Percentiles rank a stretch among this genome's conserved stretches.
phyloP scores from a whole-genome alignment of 2,113 vertebrate genomes.

The Rafetus swinhoei region DNA sequence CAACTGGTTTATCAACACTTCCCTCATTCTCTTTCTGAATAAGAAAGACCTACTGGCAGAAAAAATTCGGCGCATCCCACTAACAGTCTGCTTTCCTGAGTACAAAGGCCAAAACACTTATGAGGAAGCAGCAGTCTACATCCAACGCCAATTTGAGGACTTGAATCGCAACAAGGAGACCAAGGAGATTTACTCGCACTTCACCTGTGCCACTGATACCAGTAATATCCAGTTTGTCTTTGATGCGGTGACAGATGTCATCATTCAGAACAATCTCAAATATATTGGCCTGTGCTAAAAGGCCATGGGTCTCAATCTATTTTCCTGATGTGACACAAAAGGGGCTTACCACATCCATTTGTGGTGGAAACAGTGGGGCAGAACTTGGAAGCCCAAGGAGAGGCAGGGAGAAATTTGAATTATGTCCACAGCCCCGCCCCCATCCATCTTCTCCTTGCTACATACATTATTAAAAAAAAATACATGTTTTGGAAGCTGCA shows the following conservation, averaged over 20 bases:
- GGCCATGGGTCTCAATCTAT: conserved; percentile 30
- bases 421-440: conserved; percentile 42
- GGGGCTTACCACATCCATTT: conserved; percentile 44
- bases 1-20: conserved; percentile 99
- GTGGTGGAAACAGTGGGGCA: conserved; percentile 44
- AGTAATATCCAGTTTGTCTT: conserved; percentile 99
- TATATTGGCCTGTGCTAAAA: conserved; percentile 98
- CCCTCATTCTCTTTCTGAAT: conserved; percentile 99
- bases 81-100: conserved; percentile 97
- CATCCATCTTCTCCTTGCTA: conserved; percentile 42
- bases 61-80: conserved; percentile 97
- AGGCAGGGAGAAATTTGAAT: conserved; percentile 53
- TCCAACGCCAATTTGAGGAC: conserved; percentile 99
- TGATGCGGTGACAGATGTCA: conserved; percentile 98
- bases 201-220: conserved; percentile 90
- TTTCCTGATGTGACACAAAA: conserved; percentile 50
- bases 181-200: conserved; percentile 99
- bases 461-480: background rate
- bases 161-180: conserved; percentile 99
- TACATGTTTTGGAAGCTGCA: conserved; percentile 13
- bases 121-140: conserved; percentile 97
- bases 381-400: conserved; percentile 49
- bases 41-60: conserved; percentile 99
- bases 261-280: conserved; percentile 99
- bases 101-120: conserved; percentile 99